Conservation (phyloP, 1,140 invertebrate species). For the Episyrphus balteatus region DNA sequence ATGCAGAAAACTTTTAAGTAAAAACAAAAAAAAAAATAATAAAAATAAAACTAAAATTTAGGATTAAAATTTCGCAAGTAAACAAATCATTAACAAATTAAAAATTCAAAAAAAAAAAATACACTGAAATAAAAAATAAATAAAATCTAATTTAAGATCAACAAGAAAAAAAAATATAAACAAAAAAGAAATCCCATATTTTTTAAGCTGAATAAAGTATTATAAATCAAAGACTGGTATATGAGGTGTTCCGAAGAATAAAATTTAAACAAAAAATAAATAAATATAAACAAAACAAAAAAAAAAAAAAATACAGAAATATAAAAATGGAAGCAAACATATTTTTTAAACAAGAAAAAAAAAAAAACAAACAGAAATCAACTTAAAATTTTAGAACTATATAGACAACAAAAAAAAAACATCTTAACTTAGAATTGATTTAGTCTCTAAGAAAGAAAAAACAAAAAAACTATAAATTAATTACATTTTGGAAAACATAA, state of each 20-base stretch:
- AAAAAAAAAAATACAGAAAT: slow-evolving; percentile 11
- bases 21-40: background rate
- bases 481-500: background rate
- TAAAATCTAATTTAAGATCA: slow-evolving; percentile 2
- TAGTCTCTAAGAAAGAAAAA: slow-evolving; percentile 5
- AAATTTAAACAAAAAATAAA: slow-evolving; percentile 25
- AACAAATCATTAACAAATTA: no score
- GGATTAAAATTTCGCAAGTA: slow-evolving; percentile 2
- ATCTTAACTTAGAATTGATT: slow-evolving; percentile 13
- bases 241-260: slow-evolving; percentile 32
- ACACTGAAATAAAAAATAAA: slow-evolving; percentile 18
- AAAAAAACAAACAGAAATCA: slow-evolving; percentile 6
- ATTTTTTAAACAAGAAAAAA: slow-evolving; percentile 4
- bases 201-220: slow-evolving; percentile 7
- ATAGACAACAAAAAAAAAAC: slow-evolving; percentile 6
- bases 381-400: slow-evolving; percentile 5
- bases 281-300: slow-evolving; percentile 2
- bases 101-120: slow-evolving; percentile 4
- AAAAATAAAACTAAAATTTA: slow-evolving; percentile 4
- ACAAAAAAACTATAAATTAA: slow-evolving; percentile 3
- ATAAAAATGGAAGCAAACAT: slow-evolving; percentile 10
- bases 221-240: slow-evolving; percentile 37
- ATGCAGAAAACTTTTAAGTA: background rate
- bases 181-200: background rate
- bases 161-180: background rate